These are phyloP conservation scores for Pangasius larnaudii DNA, from an alignment of 2,797 vertebrate species.

Conservation along the genomic window DNA sequence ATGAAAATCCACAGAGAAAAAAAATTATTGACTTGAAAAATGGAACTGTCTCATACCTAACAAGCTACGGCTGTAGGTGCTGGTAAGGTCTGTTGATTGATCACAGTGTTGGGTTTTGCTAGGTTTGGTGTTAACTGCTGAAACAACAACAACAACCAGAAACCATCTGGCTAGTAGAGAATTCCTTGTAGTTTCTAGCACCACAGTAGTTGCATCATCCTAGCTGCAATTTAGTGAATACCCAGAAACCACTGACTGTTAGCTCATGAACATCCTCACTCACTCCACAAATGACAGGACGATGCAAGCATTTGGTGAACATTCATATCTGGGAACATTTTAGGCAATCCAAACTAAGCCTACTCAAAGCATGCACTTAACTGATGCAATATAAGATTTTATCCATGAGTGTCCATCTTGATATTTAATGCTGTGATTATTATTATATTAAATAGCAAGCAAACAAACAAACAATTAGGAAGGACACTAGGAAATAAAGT, in stretches of 20 bases:
- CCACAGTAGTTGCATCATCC: neutral
- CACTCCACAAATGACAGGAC: neutral
- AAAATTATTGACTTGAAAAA: conserved; percentile 1
- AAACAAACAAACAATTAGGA: neutral
- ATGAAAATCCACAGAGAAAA: neutral
- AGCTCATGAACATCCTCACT: neutral
- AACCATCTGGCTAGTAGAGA: neutral
- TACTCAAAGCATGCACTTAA: neutral
- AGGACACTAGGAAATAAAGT: neutral
- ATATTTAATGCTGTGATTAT: neutral
- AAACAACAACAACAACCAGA: neutral
- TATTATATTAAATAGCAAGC: neutral
- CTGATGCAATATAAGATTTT: neutral
- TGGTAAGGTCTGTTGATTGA: neutral
- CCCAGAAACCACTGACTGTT: neutral
- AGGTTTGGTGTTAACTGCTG: neutral
- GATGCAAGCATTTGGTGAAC: neutral
- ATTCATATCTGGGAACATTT: neutral
- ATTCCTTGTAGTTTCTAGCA: neutral
- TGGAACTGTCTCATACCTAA: neutral
- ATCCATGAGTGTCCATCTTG: neutral
- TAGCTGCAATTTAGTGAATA: neutral
- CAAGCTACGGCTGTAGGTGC: neutral
- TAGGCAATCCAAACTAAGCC: neutral
- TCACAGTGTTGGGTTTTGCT: neutral